Evolutionary conservation across 2,888 invertebrate genomes (phyloP).

Genomic region (Pseudoips prasinana): DNA sequence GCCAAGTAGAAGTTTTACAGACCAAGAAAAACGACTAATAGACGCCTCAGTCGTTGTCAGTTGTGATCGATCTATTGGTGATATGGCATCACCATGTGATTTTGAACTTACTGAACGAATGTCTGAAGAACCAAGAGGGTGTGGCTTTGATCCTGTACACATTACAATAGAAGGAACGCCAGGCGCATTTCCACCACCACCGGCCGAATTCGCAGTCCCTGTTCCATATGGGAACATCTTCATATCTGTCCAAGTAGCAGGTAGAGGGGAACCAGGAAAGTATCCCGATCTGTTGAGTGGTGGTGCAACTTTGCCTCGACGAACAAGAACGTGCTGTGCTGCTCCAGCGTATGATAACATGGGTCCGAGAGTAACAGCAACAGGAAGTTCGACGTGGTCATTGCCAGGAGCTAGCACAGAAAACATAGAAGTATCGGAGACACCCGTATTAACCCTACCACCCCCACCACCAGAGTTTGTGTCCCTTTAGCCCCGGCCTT

Average conservation of each 20-base stretch:
- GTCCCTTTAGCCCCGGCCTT: slow-evolving; percentile 74
- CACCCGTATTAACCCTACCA: slow-evolving; percentile 73
- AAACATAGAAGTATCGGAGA: slow-evolving; percentile 59
- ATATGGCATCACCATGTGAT: slow-evolving; percentile 81
- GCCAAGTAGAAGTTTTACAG: slow-evolving; percentile 87
- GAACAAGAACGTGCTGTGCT: slow-evolving; percentile 73
- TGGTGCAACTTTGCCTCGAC: slow-evolving; percentile 73
- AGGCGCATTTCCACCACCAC: slow-evolving; percentile 75
- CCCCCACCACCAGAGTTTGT: slow-evolving; percentile 81
- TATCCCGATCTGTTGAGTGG: slow-evolving; percentile 89
- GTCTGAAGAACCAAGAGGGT: slow-evolving; percentile 67
- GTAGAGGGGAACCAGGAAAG: slow-evolving; percentile 66
- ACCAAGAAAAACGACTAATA: slow-evolving; percentile 92
- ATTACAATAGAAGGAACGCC: slow-evolving; percentile 83
- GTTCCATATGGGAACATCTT: slow-evolving; percentile 88
- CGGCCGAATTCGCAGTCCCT: slow-evolving; percentile 79
- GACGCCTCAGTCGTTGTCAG: slow-evolving; percentile 87
- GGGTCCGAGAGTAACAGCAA: slow-evolving; percentile 95
- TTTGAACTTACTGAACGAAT: slow-evolving; percentile 75
- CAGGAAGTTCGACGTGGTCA: slow-evolving; percentile 91
- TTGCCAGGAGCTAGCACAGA: slow-evolving; percentile 83
- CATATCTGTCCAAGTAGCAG: slow-evolving; percentile 91
- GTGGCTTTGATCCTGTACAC: slow-evolving; percentile 83
- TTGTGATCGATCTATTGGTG: slow-evolving; percentile 85
- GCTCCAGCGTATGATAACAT: slow-evolving; percentile 93